Percentiles rank a stretch among this genome's conserved stretches.
Conservation (phyloP, 2,888 invertebrate species). For the Euzetes globulus region DNA sequence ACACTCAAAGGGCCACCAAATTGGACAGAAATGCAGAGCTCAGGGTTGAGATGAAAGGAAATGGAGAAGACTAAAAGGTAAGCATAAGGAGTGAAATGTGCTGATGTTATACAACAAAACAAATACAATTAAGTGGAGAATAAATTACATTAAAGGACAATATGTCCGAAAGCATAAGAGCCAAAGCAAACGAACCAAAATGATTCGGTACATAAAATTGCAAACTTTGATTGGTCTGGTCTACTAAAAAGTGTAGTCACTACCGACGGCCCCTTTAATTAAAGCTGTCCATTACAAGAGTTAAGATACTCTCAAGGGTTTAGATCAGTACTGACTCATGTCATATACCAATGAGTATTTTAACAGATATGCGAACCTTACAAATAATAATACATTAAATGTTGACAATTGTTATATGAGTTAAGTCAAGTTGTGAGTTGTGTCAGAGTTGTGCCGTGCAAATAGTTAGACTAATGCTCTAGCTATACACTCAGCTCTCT, state of each 20-base stretch:
- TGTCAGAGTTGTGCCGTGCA: not conserved
- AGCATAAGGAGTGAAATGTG: not conserved
- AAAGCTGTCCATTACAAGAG: constrained; percentile 28
- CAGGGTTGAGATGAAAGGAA: too few species aligned
- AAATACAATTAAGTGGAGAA: constrained; percentile 24
- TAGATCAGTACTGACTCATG: not conserved
- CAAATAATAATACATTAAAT: constrained; percentile 4
- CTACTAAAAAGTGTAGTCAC: not conserved
- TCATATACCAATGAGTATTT: not conserved
- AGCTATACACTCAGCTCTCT: not conserved
- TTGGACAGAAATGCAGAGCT: not conserved
- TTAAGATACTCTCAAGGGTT: constrained; percentile 25
- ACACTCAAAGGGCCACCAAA: not conserved
- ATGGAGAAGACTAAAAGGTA: too few species aligned
- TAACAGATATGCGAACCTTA: constrained; percentile 24
- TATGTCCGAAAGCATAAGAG: not conserved
- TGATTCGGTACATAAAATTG: constrained; percentile 24
- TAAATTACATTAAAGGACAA: constrained; percentile 20
- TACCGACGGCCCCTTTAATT: constrained; percentile 24
- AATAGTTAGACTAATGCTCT: constrained; percentile 24
- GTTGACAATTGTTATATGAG: constrained; percentile 22
- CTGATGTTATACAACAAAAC: constrained; percentile 25
- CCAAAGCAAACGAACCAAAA: constrained; percentile 24
- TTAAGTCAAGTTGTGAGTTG: not conserved
- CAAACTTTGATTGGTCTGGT: constrained; percentile 21